Base-by-base conservation (phyloP, 2,888 invertebrate species). In the Eudemis profundana region DNA sequence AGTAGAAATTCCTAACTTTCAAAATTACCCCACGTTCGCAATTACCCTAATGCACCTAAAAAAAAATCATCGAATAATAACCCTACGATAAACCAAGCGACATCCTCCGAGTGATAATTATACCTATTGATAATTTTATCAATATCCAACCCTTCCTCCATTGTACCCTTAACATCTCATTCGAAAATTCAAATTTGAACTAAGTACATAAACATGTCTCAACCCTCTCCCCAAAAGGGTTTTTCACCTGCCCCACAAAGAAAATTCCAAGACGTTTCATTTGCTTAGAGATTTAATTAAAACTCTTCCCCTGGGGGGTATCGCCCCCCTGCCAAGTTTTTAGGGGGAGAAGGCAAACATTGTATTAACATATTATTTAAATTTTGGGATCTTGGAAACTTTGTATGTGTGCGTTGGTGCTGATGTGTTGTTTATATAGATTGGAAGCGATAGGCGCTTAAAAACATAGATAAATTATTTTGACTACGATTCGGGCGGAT, bases 311-410 rank as follows among this genome's bases (percentile, higher is more conserved):
- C 69, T 70, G 75, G 75, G 67, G 64, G 70, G 70, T 70, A 67
- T 33, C 70, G 73, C 77, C 79, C 73, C n/a, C 73, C 70, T 70
- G 70, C 71, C 69, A 85, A 86, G 84, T 87, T 89, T 87, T 88
- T 86, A 86, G 88, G 85, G 84, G 78, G 76, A n/a, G n/a, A 82
- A 78, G 73, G 79, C 86, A 87, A 90, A 89, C 86, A 89, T 81
- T 81, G 84, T 86, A 88, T 90, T 90, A 86, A 85, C 89, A 90
- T 90, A 88, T 86, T 88, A 89, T 90, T 90, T 89, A 90, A 89
- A 90, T 89, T 83, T 83, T 74, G 29, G 56, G 56, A 57, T 57
- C 63, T 63, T 42, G 50, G 23, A 15, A 47, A 19, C 15, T 36
- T 4, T 29, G 17, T 38, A 47, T 57, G 44, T 57, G 47, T 29